Conservation (phyloP, 2,797 vertebrate species). For the Macropus fuliginosus region DNA sequence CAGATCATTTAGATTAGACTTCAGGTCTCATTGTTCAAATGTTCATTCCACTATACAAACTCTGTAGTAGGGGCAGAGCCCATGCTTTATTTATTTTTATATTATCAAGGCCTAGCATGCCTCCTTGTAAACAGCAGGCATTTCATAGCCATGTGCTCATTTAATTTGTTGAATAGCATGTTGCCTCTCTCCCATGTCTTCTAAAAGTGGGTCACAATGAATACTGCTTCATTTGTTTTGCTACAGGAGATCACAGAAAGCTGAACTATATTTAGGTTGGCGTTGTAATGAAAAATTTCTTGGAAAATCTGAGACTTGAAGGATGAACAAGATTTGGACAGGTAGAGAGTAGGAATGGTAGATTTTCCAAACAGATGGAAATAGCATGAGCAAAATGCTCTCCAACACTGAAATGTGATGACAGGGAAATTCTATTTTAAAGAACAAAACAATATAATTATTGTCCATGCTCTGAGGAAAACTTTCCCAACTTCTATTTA, state of each 20-base stretch:
- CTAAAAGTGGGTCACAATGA: background rate
- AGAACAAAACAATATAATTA: background rate
- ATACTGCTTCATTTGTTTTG: background rate
- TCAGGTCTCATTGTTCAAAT: background rate
- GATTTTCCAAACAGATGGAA: background rate
- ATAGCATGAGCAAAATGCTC: background rate
- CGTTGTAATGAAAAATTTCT: background rate
- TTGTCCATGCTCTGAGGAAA: background rate
- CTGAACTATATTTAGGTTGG: background rate
- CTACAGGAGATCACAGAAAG: background rate
- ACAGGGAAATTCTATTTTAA: background rate
- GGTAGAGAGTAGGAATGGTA: background rate
- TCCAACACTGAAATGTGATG: background rate
- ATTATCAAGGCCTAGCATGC: background rate
- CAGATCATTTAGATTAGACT: background rate
- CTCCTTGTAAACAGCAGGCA: background rate
- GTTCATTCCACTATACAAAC: background rate
- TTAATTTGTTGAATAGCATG: background rate
- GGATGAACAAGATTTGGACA: background rate
- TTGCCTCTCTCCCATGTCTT: background rate
- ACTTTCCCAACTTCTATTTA: background rate
- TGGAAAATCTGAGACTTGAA: background rate
- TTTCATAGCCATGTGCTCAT: background rate
- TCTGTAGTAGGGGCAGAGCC: background rate
- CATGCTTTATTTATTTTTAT: background rate